Base-by-base conservation (phyloP, 1,140 invertebrate species). In the Sycophila sp. region DNA sequence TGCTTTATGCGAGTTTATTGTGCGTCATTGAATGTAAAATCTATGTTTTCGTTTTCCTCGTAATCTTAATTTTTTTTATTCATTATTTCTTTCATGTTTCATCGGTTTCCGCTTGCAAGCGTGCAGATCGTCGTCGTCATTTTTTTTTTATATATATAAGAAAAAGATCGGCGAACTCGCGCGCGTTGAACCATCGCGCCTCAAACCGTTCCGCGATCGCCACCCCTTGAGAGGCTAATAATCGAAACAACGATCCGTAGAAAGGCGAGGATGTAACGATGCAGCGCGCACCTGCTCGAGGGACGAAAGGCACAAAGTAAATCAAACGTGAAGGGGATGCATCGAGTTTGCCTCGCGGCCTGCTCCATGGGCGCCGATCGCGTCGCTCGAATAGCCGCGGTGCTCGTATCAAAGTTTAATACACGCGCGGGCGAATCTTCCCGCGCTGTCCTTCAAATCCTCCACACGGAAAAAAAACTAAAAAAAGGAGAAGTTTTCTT, bases 1-100 rank as follows among this genome's bases (percentile, higher is more conserved):
- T 86, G 83, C 82, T 72, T n/a, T 81, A 79, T 85, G 83, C 82
- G 82, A 86, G 80, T 83, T 81, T 82, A 83, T 84, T 86, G 84
- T 85, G 83, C 85, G 84, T 86, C 78, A 73, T 85, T 84, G 77
- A 82, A 81, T 83, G 80, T 80, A 80, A 79, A 80, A 78, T 79
- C 60, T 76, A 55, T 73, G 56, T 72, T 73, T 58, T 65, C n/a
- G n/a, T n/a, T n/a, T n/a, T n/a, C n/a, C 34, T 45, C 17, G 17
- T 62, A 47, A n/a, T 56, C 24, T 58, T 51, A 34, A 53, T 66
- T 42, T 17, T 69, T 34, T 68, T 62, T 24, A 2, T 42, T 42
- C 28, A n/a, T 34, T 38, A n/a, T 68, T 67, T 40, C 47, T 65
- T 64, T 58, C 45, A 59, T 73, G 58, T 64, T 73, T 73, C 60